Evolutionary conservation across 1,140 invertebrate species (phyloP).

Genomic region (Tetraneura akinire): DNA sequence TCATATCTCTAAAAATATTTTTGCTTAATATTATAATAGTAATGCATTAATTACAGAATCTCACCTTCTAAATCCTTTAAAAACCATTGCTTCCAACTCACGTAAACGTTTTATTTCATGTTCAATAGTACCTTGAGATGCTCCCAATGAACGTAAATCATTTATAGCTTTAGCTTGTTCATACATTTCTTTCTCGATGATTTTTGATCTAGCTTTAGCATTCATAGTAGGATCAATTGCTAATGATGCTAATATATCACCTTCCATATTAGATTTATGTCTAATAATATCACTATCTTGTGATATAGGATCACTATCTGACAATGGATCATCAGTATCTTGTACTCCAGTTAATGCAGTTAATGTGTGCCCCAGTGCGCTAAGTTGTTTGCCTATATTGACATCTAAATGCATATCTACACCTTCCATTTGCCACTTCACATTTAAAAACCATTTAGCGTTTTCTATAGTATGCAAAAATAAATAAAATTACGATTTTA

Average conservation of each 20-base stretch:
- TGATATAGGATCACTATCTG: slow-evolving; percentile 46
- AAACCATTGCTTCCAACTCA: slow-evolving; percentile 88
- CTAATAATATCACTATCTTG: slow-evolving; percentile 46
- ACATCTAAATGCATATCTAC: slow-evolving; percentile 96
- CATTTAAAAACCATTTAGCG: slow-evolving; percentile 97
- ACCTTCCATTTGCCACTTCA: slow-evolving; percentile 99
- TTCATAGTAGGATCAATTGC: slow-evolving; percentile 84
- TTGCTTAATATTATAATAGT: slow-evolving; percentile 25
- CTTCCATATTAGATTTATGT: slow-evolving; percentile 59
- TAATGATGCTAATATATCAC: slow-evolving; percentile 77
- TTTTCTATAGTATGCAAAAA: slow-evolving; percentile 67
- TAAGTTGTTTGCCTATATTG: slow-evolving; percentile 93
- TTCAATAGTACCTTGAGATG: slow-evolving; percentile 87
- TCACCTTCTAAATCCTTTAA: slow-evolving; percentile 78
- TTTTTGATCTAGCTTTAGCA: slow-evolving; percentile 82
- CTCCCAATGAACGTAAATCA: slow-evolving; percentile 84
- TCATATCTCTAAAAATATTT: slow-evolving; percentile 76
- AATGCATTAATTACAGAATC: not conserved
- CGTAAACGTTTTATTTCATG: slow-evolving; percentile 86
- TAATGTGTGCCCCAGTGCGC: slow-evolving; percentile 88
- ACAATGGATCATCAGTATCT: slow-evolving; percentile 65
- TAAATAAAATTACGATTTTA: not conserved
- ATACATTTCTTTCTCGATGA: slow-evolving; percentile 97
- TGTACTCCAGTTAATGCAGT: slow-evolving; percentile 86
- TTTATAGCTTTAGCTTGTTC: slow-evolving; percentile 94